Base-by-base conservation (phyloP, 2,888 invertebrate species). In the Lysandra bellargus region DNA sequence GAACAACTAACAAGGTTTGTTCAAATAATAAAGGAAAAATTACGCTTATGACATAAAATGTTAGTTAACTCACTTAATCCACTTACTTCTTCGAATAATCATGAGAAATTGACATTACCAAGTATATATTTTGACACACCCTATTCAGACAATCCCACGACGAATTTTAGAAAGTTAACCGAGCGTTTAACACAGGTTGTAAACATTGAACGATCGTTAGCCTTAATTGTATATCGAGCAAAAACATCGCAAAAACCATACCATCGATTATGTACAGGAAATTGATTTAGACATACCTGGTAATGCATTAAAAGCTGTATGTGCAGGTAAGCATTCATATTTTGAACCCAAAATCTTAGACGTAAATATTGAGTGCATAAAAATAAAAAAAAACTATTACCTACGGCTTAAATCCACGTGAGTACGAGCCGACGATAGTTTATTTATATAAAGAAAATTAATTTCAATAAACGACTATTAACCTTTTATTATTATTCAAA, bases 171-270 rank as follows among this genome's bases (percentile, higher is more conserved):
- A 93, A 93, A 93, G 69, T 69, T 69, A 9, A 92, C 89, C 86
- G 82, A 86, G 87, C 86, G 72, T 72, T 72, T 78, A 69, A 85
- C 83, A 84, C 86, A 90, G 69, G 30, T 3, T 33, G 69, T 69
- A 33, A 69, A 69, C 33, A 69, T 69, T 37, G 33, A 69, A 5
- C 14, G 33, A 37, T 89, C 89, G 90, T 90, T 88, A 90, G 85
- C 83, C 82, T 86, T 92, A 91, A 92, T 92, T 90, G 90, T 88
- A 85, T 87, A 89, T 90, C 88, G 90, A 88, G 90, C 90, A 90
- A 92, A 91, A 92, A 91, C 85, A 83, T 82, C 82, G 80, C 81
- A 85, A 85, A 88, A 90, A 90, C 49, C 49, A 72, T 73, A 37
- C 33, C 33, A 69, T 69, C 69, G 33, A 69, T 69, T 69, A 69